Conservation (phyloP, 2,113 vertebrate genomes). For the Protobothrops flavoviridis region DNA sequence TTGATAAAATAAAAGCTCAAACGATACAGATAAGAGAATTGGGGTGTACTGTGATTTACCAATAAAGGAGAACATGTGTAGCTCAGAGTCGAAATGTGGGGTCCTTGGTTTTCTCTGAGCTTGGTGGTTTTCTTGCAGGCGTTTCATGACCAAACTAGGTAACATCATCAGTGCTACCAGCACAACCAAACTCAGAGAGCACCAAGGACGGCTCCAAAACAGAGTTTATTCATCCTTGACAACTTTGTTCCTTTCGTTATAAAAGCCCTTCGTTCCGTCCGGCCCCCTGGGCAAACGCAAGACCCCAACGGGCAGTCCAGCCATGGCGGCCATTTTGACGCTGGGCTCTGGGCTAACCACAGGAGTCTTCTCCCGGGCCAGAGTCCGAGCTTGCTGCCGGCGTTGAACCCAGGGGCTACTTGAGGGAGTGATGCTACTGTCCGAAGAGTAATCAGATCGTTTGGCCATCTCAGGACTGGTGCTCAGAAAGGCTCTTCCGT, state of each 20-base stretch:
- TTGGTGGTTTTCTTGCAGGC: neutral
- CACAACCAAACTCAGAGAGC: neutral
- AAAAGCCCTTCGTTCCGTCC: slow-evolving; percentile 91
- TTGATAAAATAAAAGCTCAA: slow-evolving; percentile 25
- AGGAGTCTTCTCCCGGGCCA: slow-evolving; percentile 86
- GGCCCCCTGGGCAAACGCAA: slow-evolving; percentile 88
- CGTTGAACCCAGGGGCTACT: slow-evolving; percentile 96
- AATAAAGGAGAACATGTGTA: neutral
- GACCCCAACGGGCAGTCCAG: slow-evolving; percentile 86
- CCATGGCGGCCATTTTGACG: slow-evolving; percentile 85
- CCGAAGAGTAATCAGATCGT: slow-evolving; percentile 90
- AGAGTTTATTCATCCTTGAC: slow-evolving; percentile 10
- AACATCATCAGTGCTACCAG: neutral
- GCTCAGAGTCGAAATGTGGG: neutral
- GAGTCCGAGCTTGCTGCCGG: slow-evolving; percentile 81
- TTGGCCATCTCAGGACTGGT: slow-evolving; percentile 72
- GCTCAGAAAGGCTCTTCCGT: slow-evolving; percentile 74
- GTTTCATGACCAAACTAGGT: neutral
- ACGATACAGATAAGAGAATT: too few relatives aligned
- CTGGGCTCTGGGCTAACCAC: slow-evolving; percentile 83
- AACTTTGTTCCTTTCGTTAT: slow-evolving; percentile 75
- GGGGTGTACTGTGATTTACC: neutral
- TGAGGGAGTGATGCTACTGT: slow-evolving; percentile 91
- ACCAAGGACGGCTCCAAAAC: neutral
- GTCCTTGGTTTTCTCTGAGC: neutral